Percentiles rank a stretch among this genome's conserved stretches.
These are phyloP conservation scores for Apodemia mormo DNA, from an alignment of 2,888 invertebrate species.

Conservation along the genomic window DNA sequence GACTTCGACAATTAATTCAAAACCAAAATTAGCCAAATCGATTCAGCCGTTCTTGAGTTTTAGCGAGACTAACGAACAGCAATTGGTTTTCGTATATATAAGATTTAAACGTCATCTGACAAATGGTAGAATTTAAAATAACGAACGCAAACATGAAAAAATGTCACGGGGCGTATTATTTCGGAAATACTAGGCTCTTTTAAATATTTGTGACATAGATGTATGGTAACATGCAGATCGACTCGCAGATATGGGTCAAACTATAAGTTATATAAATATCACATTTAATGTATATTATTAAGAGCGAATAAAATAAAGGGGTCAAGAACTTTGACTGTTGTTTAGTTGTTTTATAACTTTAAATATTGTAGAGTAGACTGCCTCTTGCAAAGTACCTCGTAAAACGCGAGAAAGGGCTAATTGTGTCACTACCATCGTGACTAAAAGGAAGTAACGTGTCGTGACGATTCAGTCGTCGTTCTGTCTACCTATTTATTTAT, in stretches of 20 bases:
- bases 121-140: no score
- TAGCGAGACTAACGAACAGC: no score
- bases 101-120: no score
- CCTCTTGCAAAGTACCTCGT: not conserved
- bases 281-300: not conserved
- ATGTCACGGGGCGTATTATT: no score
- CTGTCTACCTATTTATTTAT: no score
- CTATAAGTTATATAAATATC: not conserved
- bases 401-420: not conserved
- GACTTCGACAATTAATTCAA: no score
- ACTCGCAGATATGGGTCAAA: constrained; percentile 4
- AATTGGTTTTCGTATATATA: no score
- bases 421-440: not conserved
- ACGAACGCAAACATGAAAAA: no score
- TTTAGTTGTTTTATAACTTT: not conserved
- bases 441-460: no score
- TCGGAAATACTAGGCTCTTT: not conserved
- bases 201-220: constrained; percentile 8
- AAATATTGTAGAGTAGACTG: not conserved
- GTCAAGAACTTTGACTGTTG: not conserved
- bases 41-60: no score
- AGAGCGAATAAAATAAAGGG: not conserved
- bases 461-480: no score
- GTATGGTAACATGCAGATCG: not conserved
- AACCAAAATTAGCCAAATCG: no score